Percentiles rank a stretch among this genome's conserved stretches.
Evolutionary conservation across 2,888 invertebrate genomes (phyloP).

Genomic region (Rotaria macrura): DNA sequence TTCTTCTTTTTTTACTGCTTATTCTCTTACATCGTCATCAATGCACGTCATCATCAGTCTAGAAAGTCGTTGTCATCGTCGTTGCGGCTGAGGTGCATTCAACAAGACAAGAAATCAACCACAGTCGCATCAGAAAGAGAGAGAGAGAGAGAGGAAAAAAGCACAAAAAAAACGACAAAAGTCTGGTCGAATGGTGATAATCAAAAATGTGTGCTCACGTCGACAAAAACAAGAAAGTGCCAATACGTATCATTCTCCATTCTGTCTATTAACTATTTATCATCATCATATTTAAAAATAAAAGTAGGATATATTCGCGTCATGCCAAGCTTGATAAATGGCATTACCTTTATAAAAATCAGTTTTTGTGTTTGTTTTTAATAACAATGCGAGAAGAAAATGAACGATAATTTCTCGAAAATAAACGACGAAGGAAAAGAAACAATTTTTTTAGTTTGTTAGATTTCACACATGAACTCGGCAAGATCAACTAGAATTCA

Average conservation of each 20-base stretch:
- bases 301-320: neutral
- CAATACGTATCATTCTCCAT: neutral
- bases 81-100: neutral
- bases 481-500: neutral
- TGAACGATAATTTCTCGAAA: neutral
- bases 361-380: neutral
- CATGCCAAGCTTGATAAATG: neutral
- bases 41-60: neutral
- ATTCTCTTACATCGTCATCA: neutral
- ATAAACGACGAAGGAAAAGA: neutral
- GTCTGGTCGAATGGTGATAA: neutral
- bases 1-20: neutral
- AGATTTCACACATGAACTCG: neutral
- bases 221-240: neutral
- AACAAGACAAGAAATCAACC: neutral
- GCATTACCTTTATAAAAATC: neutral
- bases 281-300: neutral
- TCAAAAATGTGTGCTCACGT: neutral
- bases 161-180: neutral
- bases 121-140: neutral
- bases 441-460: neutral
- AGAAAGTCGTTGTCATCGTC: neutral
- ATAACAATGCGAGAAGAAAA: neutral
- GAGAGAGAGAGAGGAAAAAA: neutral
- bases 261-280: neutral